Base-by-base conservation (phyloP, 2,113 vertebrate genomes). In the Motacilla tschutschensis region DNA sequence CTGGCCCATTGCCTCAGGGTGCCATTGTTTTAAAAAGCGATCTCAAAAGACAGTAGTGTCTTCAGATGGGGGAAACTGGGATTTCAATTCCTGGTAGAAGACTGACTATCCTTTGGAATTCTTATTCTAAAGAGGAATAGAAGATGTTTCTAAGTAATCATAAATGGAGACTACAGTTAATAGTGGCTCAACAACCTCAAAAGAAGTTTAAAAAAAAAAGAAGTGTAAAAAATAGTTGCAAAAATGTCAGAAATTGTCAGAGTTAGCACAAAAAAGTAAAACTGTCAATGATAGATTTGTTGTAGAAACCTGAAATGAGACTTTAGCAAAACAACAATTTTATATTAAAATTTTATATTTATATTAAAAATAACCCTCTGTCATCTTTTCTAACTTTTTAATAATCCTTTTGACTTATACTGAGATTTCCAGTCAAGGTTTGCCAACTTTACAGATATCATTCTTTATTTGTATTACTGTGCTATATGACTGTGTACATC, bases 1-100 rank as follows among this genome's bases (percentile, higher is more conserved):
- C 79, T 73, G 80, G 81, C 60, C 75, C 15, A 51, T 85, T 90
- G 91, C 93, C 90, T 91, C 50, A 47, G 92, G 83, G 67, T 83
- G 59, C 59, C 58, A 74, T 82, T 91, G 83, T 93, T 89, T 93
- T 79, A 94, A 89, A 93, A 93, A 77, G 80, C 71, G 71, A 79
- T 87, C 59, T 90, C 78, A 59, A 70, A 85, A 93, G 83, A 75
- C 79, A 79, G 57, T 8, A 57, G 76, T 26, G 35, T 83, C 85
- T 94, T 92, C 63, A 67, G 75, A 83, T 31, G 47, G 44, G 76
- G 58, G 85, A 87, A 80, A 67, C 14, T 33, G 59, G 59, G 67
- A 88, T 93, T 95, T 80, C 35, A 88, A 51, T 85, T 83, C 80
- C 38, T 91, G 11, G 40, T 79, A 87, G 65, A 63, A 92, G 57